phyloP scores from a whole-genome alignment of 2,888 invertebrate species.

The Tiliacea citrago region DNA sequence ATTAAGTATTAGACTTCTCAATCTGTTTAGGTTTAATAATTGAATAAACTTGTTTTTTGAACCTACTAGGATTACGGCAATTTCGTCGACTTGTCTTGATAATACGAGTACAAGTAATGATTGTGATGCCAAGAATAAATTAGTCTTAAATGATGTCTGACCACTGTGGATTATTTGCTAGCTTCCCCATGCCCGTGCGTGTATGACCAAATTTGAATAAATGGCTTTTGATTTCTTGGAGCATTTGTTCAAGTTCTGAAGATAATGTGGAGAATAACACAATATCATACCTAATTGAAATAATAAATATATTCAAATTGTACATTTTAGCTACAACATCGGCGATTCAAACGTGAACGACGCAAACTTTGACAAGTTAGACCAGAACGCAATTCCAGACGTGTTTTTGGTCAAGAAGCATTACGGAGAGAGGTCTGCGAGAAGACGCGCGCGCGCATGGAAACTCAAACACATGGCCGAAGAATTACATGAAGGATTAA shows the following conservation, averaged over 20 bases:
- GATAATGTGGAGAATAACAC: not conserved
- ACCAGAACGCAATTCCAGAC: conserved; percentile 94
- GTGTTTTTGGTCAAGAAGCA: conserved; percentile 98
- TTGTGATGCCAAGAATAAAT: too few relatives aligned
- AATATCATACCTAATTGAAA: not conserved
- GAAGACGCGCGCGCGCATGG: conserved; percentile 96
- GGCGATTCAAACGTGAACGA: conserved; percentile 98
- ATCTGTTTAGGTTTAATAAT: too few relatives aligned
- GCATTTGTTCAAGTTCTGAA: not conserved
- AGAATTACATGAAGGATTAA: conserved; percentile 90
- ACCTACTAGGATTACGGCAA: too few relatives aligned
- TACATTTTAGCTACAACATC: conserved; percentile 93
- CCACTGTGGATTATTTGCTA: too few relatives aligned
- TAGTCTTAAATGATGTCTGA: too few relatives aligned
- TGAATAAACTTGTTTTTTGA: too few relatives aligned
- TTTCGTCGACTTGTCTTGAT: too few relatives aligned
- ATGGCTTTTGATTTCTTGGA: not conserved
- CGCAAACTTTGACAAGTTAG: conserved; percentile 95
- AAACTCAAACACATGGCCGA: conserved; percentile 96
- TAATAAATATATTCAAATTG: not conserved
- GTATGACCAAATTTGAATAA: not conserved
- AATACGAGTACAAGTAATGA: too few relatives aligned
- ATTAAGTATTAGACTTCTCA: too few relatives aligned
- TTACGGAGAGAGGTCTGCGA: conserved; percentile 93
- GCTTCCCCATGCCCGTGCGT: too few relatives aligned